phyloP scores from a whole-genome alignment of 2,888 invertebrate genomes.

The Serripes groenlandicus region DNA sequence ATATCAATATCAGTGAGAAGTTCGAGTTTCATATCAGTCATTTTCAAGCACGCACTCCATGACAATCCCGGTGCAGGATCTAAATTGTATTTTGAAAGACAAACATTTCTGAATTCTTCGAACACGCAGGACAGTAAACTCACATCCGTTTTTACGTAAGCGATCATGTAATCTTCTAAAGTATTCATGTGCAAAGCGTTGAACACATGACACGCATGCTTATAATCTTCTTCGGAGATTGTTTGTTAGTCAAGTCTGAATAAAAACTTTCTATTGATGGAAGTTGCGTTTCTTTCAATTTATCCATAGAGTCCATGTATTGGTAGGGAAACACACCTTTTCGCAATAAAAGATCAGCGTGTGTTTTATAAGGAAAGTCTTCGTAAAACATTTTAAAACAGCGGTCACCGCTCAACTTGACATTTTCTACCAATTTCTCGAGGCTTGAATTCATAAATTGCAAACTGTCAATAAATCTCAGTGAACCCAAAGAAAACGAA shows the following conservation, averaged over 20 bases:
- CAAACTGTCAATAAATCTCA: conserved; percentile 43
- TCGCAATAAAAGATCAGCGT: not conserved
- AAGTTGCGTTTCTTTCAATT: conserved; percentile 55
- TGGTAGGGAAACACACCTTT: conserved; percentile 49
- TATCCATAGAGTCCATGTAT: conserved; percentile 28
- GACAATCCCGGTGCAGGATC: conserved; percentile 53
- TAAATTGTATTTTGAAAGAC: conserved; percentile 35
- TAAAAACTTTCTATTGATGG: conserved; percentile 56
- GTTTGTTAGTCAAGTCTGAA: conserved; percentile 46
- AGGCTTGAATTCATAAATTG: conserved; percentile 36
- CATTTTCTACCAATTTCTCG: conserved; percentile 16
- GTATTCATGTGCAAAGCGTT: conserved; percentile 60
- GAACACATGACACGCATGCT: conserved; percentile 65
- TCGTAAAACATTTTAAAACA: conserved; percentile 25
- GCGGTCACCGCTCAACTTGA: conserved; percentile 40
- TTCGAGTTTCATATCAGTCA: not conserved
- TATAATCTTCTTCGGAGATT: conserved; percentile 59
- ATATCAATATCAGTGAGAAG: too few species aligned
- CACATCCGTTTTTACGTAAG: conserved; percentile 74
- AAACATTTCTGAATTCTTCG: conserved; percentile 31
- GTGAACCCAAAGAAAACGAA: conserved; percentile 22
- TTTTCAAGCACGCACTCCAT: conserved; percentile 40
- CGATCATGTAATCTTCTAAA: conserved; percentile 65
- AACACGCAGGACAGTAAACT: conserved; percentile 76
- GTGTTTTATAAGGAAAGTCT: not conserved